Percentiles rank a stretch among this genome's conserved stretches.
Conservation (phyloP, 2,113 vertebrate genomes). For the Cisticola juncidis region DNA sequence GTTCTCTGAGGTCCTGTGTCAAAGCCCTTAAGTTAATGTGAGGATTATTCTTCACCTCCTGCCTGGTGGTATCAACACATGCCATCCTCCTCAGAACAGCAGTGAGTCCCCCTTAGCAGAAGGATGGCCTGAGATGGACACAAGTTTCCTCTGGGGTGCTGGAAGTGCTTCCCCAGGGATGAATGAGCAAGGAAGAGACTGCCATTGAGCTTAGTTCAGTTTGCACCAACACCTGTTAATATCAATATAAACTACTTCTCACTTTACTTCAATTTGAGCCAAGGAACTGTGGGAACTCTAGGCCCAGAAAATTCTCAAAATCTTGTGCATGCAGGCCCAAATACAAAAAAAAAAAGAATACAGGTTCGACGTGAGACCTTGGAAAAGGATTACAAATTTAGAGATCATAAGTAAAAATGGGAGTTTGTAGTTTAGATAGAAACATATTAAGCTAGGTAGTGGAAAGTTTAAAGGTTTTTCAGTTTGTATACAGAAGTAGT, state of each 20-base stretch:
- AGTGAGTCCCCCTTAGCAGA: accelerated
- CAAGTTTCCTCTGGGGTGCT: neutral
- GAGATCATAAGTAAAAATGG: neutral
- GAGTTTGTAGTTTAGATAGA: neutral
- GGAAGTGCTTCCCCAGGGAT: neutral
- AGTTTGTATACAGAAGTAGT: neutral
- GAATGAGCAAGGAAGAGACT: neutral
- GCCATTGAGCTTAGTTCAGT: neutral
- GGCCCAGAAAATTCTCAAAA: neutral
- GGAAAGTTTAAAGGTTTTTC: neutral
- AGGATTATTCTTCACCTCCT: neutral
- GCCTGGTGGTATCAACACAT: neutral
- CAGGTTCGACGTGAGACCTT: neutral
- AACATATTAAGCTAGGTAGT: neutral
- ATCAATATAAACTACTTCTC: neutral
- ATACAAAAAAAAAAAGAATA: neutral
- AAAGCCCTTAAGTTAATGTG: neutral
- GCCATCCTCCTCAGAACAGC: neutral
- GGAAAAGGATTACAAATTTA: neutral
- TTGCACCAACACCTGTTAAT: neutral
- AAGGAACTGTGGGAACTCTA: neutral
- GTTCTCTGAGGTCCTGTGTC: neutral
- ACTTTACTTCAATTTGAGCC: neutral
- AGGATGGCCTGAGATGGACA: neutral
- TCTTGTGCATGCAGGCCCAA: neutral